phyloP scores from a whole-genome alignment of 92 coral and sea anemone genomes.

The Palythoa grandiflora region DNA sequence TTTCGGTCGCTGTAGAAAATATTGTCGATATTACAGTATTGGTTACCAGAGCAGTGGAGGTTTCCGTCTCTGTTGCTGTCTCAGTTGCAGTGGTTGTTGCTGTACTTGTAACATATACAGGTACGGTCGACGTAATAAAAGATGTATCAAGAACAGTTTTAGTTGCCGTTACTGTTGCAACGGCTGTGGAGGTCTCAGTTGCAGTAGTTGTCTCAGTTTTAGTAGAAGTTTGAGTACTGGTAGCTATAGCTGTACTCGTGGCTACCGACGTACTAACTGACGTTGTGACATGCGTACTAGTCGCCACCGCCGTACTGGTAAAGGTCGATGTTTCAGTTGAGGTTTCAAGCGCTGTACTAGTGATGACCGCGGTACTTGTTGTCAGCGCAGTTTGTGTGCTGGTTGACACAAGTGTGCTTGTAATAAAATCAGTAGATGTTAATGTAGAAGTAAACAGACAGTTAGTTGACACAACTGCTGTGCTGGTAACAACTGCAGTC shows the following conservation, averaged over 20 bases:
- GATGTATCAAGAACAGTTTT: not conserved
- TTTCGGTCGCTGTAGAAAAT: not conserved
- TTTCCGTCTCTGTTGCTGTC: not conserved
- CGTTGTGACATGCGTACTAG: conserved; percentile 40
- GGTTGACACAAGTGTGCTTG: conserved; percentile 6
- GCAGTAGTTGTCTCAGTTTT: conserved; percentile 1
- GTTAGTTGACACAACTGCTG: conserved; percentile 10
- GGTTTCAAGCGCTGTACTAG: not conserved
- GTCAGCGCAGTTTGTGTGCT: conserved; percentile 37
- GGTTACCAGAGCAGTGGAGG: conserved; percentile 16
- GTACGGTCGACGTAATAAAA: not conserved
- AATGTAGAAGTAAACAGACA: not conserved
- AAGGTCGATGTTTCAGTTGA: conserved; percentile 10
- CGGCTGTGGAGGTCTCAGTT: not conserved
- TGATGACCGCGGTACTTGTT: conserved; percentile 30
- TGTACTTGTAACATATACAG: not conserved
- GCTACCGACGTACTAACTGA: not conserved
- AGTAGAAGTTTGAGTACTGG: conserved; percentile 17
- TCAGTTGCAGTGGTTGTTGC: conserved; percentile 3
- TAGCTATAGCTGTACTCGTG: conserved; percentile 30
- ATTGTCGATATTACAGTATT: not conserved
- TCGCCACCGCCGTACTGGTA: conserved; percentile 24
- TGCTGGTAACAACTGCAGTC: not conserved
- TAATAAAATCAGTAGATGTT: conserved; percentile 11
- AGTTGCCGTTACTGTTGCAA: conserved; percentile 4